Evolutionary conservation across 2,888 invertebrate genomes (phyloP).

Genomic region (Rotaria magnacalcarata): DNA sequence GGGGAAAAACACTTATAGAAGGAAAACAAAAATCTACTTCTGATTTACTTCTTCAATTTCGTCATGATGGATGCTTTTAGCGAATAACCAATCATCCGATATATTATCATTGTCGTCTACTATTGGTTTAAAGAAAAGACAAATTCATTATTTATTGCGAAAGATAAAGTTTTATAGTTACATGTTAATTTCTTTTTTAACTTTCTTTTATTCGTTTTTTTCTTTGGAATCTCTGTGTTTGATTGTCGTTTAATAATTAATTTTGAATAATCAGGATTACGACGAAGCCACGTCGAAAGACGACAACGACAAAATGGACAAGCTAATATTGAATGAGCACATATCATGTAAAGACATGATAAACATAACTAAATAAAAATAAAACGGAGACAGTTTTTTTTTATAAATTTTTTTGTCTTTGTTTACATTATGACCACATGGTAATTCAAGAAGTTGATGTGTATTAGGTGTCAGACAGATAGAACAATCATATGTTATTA

Average conservation of each 20-base stretch:
- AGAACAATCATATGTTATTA: background rate
- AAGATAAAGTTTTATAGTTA: background rate
- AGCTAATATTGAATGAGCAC: background rate
- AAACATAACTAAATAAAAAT: slow-evolving; percentile 7
- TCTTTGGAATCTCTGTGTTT: background rate
- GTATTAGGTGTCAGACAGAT: background rate
- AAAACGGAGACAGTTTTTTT: background rate
- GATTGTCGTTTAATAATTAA: background rate
- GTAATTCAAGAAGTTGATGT: background rate
- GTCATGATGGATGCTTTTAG: background rate
- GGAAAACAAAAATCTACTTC: too few species aligned
- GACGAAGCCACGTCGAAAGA: slow-evolving; percentile 7
- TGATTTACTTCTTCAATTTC: background rate
- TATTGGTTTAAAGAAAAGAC: background rate
- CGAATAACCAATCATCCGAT: background rate
- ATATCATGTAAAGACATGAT: slow-evolving; percentile 19
- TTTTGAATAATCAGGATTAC: slow-evolving; percentile 19
- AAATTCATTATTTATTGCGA: too few species aligned
- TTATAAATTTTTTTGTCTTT: background rate
- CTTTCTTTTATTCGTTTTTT: background rate
- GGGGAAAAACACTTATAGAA: too few species aligned
- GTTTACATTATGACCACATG: slow-evolving; percentile 4
- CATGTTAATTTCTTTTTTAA: background rate
- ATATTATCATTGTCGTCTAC: background rate
- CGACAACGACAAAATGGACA: slow-evolving; percentile 33